phyloP scores from a whole-genome alignment of 2,797 vertebrate genomes.

The Urosaurus nigricauda region DNA sequence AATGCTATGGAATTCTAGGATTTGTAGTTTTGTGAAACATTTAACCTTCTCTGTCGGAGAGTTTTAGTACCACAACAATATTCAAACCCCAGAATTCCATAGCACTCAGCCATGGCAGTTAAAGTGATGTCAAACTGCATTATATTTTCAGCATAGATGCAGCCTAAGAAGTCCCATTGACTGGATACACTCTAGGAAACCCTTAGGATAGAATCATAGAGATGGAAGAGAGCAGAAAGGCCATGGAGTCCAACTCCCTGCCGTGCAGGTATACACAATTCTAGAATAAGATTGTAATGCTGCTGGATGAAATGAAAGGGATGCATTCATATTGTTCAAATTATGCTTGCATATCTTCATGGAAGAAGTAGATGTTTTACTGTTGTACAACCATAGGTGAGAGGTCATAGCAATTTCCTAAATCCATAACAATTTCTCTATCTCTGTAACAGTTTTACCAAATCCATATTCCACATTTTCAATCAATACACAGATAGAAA shows the following conservation, averaged over 20 bases:
- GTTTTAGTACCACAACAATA: too few relatives aligned
- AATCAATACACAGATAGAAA: slow-evolving; percentile 31
- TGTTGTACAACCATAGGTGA: slow-evolving; percentile 14
- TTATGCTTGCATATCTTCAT: neutral
- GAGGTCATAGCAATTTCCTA: slow-evolving; percentile 24
- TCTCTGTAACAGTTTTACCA: slow-evolving; percentile 21
- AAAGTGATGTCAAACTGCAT: too few relatives aligned
- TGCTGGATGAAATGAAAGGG: neutral
- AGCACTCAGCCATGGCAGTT: too few relatives aligned
- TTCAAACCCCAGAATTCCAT: too few relatives aligned
- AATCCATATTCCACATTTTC: slow-evolving; percentile 29
- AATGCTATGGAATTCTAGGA: too few relatives aligned
- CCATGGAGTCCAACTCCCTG: too few relatives aligned
- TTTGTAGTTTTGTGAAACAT: too few relatives aligned
- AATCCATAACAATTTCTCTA: slow-evolving; percentile 22
- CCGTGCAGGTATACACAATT: neutral
- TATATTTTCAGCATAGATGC: too few relatives aligned
- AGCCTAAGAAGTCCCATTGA: neutral
- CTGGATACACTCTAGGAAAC: neutral
- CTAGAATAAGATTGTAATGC: neutral
- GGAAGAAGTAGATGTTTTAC: neutral
- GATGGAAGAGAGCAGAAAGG: too few relatives aligned
- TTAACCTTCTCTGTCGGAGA: too few relatives aligned
- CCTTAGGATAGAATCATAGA: neutral
- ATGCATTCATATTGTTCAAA: slow-evolving; percentile 20